These are phyloP conservation scores for Drosophila nigrodunni DNA, from an alignment of 1,140 invertebrate genomes.

Conservation along the genomic window DNA sequence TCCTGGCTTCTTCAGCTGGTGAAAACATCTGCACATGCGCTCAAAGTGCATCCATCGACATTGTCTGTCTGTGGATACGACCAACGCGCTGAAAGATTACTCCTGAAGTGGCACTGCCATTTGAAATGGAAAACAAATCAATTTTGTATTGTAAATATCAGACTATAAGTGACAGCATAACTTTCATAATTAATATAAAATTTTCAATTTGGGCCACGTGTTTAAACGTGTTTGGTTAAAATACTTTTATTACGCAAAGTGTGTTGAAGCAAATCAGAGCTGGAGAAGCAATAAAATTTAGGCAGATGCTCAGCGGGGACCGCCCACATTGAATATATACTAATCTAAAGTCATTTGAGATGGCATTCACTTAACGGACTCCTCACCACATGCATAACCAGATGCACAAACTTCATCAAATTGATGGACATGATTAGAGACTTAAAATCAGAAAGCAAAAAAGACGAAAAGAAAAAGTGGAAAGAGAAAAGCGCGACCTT, in stretches of 20 bases:
- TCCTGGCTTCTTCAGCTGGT: constrained; percentile 41
- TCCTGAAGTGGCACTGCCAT: constrained; percentile 1
- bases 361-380: constrained; percentile 15
- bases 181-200: too few relatives aligned
- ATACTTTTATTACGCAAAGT: not conserved
- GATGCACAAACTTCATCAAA: constrained; percentile 60
- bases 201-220: too few relatives aligned
- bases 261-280: not conserved
- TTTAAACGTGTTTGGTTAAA: too few relatives aligned
- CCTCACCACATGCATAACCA: constrained; percentile 50
- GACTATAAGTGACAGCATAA: too few relatives aligned
- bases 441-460: constrained; percentile 30
- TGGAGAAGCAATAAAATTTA: not conserved
- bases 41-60: constrained; percentile 34
- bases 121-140: constrained; percentile 19
- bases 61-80: constrained; percentile 20
- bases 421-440: constrained; percentile 80
- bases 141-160: constrained; percentile 3
- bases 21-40: constrained; percentile 70
- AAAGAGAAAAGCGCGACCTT: constrained; percentile 79
- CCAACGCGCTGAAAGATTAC: constrained; percentile 36
- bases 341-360: constrained; percentile 17
- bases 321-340: constrained; percentile 41
- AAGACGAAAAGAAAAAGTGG: constrained; percentile 21
- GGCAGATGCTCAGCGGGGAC: constrained; percentile 27